These are phyloP conservation scores for Cepaea hortensis DNA, from an alignment of 2,888 invertebrate genomes.

Conservation along the genomic window DNA sequence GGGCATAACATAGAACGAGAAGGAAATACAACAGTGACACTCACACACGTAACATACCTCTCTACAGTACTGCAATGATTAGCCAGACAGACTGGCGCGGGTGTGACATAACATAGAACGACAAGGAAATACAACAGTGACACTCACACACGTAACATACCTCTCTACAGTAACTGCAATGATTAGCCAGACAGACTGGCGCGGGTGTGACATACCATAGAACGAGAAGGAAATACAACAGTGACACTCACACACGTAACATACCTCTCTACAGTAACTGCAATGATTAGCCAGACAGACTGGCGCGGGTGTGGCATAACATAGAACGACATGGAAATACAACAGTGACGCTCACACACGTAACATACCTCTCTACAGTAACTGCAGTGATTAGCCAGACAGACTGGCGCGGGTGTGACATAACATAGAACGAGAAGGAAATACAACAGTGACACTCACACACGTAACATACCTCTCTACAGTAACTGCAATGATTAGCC, in stretches of 20 bases:
- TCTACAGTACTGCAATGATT: slow-evolving; percentile 74
- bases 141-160: background rate
- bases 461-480: slow-evolving; percentile 57
- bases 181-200: slow-evolving; percentile 72
- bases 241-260: background rate
- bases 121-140: background rate
- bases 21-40: background rate
- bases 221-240: background rate
- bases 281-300: slow-evolving; percentile 74
- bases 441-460: background rate
- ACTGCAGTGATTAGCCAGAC: slow-evolving; percentile 75
- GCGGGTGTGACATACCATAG: background rate
- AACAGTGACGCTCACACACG: background rate
- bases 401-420: slow-evolving; percentile 48
- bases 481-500: slow-evolving; percentile 74
- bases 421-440: background rate
- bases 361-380: slow-evolving; percentile 63
- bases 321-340: background rate
- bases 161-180: slow-evolving; percentile 73
- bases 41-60: background rate
- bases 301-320: no score
- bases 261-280: slow-evolving; percentile 69
- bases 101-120: background rate
- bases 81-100: slow-evolving; percentile 69
- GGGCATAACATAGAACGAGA: background rate